Conservation (phyloP, 1,140 invertebrate species). For the Ips nitidus region DNA sequence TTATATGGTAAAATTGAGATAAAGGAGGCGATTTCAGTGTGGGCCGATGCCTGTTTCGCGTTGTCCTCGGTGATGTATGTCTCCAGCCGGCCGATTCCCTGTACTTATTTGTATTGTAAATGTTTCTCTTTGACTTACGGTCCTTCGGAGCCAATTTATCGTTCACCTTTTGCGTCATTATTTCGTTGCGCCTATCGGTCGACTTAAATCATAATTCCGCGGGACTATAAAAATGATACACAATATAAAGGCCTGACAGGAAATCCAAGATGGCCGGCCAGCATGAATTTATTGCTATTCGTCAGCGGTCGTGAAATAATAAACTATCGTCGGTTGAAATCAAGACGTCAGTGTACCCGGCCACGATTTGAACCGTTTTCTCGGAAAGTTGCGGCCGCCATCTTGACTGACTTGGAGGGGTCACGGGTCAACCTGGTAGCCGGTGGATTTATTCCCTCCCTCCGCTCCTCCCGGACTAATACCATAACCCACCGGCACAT, state of each 20-base stretch:
- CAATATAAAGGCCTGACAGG: not conserved
- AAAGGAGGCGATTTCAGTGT: slow-evolving; percentile 32
- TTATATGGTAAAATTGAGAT: slow-evolving; percentile 31
- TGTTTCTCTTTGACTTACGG: slow-evolving; percentile 37
- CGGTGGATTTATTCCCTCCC: slow-evolving; percentile 21
- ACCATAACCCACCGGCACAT: not conserved
- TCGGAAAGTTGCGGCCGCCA: slow-evolving; percentile 31
- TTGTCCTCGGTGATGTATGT: slow-evolving; percentile 32
- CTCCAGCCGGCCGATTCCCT: slow-evolving; percentile 29
- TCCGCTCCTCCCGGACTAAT: not conserved
- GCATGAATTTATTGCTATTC: slow-evolving; percentile 29
- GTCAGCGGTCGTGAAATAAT: slow-evolving; percentile 29
- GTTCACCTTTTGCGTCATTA: slow-evolving; percentile 8
- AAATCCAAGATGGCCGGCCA: slow-evolving; percentile 25
- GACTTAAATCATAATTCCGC: not conserved
- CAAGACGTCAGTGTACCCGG: slow-evolving; percentile 24
- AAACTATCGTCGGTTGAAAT: slow-evolving; percentile 32
- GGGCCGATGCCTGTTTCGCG: slow-evolving; percentile 28
- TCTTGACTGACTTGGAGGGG: slow-evolving; percentile 15
- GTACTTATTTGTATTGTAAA: slow-evolving; percentile 40
- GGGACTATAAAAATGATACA: too few species aligned
- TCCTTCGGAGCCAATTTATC: slow-evolving; percentile 18
- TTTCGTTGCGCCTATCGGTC: slow-evolving; percentile 3
- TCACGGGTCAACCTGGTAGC: slow-evolving; percentile 27
- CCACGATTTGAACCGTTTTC: slow-evolving; percentile 18